Base-by-base conservation (phyloP, 2,888 invertebrate species). In the Hemithea aestivaria region DNA sequence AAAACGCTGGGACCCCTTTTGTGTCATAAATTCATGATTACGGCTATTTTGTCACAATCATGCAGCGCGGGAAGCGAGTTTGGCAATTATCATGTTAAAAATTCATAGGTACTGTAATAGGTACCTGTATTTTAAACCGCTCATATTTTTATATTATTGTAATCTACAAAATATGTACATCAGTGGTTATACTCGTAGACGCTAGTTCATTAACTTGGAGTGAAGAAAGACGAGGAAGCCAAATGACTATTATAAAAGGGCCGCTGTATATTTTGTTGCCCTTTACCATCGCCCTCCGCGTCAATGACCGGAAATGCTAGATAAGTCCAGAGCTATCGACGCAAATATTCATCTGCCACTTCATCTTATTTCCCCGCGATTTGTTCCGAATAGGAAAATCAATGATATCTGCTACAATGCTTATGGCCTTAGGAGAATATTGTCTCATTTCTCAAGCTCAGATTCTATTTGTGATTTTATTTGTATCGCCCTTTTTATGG, bases 251-350 rank as follows among this genome's bases (percentile, higher is more conserved):
- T n/a, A n/a, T 52, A 46, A 67, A 67, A 69, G 56, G 64, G 64
- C 56, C 59, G 55, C 16, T 16, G 53, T 56, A 62, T 61, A 64
- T 59, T 65, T 57, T 61, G 62, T 61, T 64, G 53, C 52, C 55
- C 54, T 4, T 16, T 5, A 16, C 16, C 61, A 64, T 66, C 62
- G 58, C 62, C 57, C 58, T 56, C 44, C 48, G 71, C 66, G 66
- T 62, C 72, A 77, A 76, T 78, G 76, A 72, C 73, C 71, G 76
- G 75, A 73, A 79, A 73, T 68, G 56, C 48, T 53, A 56, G 79
- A 79, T 79, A 79, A 79, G 69, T 73, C 72, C 64, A 62, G 56
- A 54, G 16, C 62, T 20, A 63, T 59, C 45, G 62, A 60, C 62
- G 60, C 58, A 53, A 66, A 73, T 68, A 66, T 68, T 66, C 55